A percentile compares a stretch with the other conserved stretches of the same genome.
Conservation (phyloP, 2,113 vertebrate genomes). For the Pandion haliaetus region DNA sequence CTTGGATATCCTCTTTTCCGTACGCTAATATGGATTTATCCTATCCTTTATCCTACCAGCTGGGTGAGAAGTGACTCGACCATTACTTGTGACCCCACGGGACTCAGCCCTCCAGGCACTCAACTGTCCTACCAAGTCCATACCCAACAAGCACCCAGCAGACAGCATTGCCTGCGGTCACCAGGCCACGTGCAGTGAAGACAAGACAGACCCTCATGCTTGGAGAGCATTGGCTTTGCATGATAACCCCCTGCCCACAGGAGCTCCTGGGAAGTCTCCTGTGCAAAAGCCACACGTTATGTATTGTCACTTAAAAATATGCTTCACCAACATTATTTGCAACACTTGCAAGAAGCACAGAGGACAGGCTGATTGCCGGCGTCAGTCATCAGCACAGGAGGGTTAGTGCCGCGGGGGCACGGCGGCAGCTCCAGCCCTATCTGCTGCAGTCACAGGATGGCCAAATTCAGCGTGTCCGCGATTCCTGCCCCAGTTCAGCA, state of each 20-base stretch:
- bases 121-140: background rate
- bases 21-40: background rate
- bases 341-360: background rate
- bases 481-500: background rate
- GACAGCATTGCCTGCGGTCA: background rate
- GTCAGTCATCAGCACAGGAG: background rate
- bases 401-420: rapidly evolving
- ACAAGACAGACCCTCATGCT: background rate
- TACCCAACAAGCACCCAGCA: background rate
- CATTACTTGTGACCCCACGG: rapidly evolving
- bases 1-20: background rate
- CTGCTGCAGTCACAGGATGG: background rate
- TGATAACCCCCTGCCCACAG: background rate
- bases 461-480: rapidly evolving
- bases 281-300: background rate
- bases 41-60: background rate
- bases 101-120: background rate
- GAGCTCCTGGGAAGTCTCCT: background rate
- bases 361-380: background rate
- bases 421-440: background rate
- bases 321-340: too few relatives aligned
- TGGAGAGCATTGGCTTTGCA: background rate
- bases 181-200: background rate
- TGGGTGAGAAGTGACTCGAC: background rate
- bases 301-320: background rate